These are phyloP conservation scores for Chlorospingus flavigularis DNA, from an alignment of 2,797 vertebrate species.

Conservation along the genomic window DNA sequence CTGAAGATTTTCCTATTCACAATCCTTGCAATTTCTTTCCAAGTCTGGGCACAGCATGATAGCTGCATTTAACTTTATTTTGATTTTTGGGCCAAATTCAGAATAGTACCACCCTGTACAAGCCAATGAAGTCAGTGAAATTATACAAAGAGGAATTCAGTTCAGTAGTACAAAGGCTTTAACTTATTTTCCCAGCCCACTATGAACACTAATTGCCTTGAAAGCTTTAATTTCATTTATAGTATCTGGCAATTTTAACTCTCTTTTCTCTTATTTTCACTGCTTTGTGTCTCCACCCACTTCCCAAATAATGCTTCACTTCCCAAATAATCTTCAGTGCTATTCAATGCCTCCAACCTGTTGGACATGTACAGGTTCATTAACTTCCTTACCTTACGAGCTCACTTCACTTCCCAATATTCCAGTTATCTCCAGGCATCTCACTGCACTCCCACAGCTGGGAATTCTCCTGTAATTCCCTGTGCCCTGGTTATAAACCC, in stretches of 20 bases:
- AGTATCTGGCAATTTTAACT: neutral
- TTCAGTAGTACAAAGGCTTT: neutral
- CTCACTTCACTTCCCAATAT: neutral
- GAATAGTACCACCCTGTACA: neutral
- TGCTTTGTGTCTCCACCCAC: neutral
- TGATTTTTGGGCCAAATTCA: neutral
- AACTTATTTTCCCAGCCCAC: neutral
- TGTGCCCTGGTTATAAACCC: neutral
- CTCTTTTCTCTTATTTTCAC: neutral
- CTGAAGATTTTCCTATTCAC: conserved; percentile 57
- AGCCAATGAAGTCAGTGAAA: neutral
- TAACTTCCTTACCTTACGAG: neutral
- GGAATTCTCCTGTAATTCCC: neutral
- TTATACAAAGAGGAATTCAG: neutral
- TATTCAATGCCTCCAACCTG: neutral
- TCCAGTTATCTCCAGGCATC: neutral
- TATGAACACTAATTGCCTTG: neutral
- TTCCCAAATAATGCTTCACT: neutral
- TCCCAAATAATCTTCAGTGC: neutral
- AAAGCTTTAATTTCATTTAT: neutral
- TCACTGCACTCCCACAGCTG: neutral
- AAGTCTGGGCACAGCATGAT: neutral
- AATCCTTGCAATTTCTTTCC: conserved; percentile 27
- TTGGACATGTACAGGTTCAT: neutral
- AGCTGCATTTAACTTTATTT: neutral